Conservation (phyloP, 2,888 invertebrate genomes). For the Pollenia amentaria region DNA sequence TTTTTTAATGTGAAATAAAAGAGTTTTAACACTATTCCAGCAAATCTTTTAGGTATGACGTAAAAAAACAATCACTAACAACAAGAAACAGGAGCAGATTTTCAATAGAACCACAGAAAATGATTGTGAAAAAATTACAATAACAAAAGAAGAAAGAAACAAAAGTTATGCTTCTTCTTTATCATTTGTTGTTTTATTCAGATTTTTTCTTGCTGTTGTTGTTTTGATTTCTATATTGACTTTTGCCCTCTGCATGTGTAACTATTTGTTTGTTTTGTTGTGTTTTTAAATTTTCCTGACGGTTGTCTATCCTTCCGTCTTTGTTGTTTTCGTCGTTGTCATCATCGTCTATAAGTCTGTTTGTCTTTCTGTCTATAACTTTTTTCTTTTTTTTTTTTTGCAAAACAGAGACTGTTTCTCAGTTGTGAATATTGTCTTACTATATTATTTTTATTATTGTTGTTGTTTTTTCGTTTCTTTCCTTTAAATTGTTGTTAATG, state of each 20-base stretch:
- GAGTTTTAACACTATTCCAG: constrained; percentile 45
- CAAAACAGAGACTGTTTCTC: neutral
- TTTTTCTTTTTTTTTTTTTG: neutral
- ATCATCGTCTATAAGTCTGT: constrained; percentile 23
- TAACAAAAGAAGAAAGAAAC: constrained; percentile 1
- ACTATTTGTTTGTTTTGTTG: constrained; percentile 2
- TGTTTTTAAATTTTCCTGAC: constrained; percentile 46
- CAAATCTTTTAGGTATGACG: constrained; percentile 31
- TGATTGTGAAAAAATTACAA: constrained; percentile 31
- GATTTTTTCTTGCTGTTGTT: constrained; percentile 12
- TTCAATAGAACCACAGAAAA: constrained; percentile 69
- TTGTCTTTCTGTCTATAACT: constrained; percentile 37
- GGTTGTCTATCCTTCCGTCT: constrained; percentile 50
- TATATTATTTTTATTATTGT: constrained; percentile 4
- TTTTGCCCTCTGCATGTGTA: constrained; percentile 24
- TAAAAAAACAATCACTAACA: constrained; percentile 1
- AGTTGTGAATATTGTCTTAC: constrained; percentile 10
- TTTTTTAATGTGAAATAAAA: constrained; percentile 25
- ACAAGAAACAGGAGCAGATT: constrained; percentile 43
- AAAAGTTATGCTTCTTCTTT: constrained; percentile 38
- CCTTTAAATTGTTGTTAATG: constrained; percentile 34
- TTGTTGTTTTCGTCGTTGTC: neutral
- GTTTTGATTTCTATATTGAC: constrained; percentile 60
- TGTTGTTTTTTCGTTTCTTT: constrained; percentile 22
- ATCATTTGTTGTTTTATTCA: constrained; percentile 42